Evolutionary conservation across 2,113 vertebrate genomes (phyloP).

Genomic region (Melanostigma gelatinosum): DNA sequence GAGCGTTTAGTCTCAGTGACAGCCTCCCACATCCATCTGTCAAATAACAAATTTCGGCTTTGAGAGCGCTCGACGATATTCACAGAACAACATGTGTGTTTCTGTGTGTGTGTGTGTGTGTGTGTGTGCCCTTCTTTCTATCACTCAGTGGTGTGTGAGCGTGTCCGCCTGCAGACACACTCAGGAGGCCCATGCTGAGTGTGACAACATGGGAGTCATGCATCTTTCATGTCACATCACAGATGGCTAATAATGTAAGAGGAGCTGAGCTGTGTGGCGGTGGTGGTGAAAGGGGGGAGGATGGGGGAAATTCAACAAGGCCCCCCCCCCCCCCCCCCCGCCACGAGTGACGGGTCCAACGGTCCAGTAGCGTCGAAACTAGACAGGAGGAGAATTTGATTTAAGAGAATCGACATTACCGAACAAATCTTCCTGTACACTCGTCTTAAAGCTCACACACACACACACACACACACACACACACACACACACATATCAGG

Average conservation of each 20-base stretch:
- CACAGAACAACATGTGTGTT: slow-evolving; percentile 48
- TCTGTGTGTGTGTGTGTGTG: slow-evolving; percentile 18
- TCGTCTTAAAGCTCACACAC: slow-evolving; percentile 27
- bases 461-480: too few species aligned
- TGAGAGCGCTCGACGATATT: slow-evolving; percentile 54
- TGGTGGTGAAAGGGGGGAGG: background rate
- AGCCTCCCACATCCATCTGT: slow-evolving; percentile 85
- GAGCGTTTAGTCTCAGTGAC: slow-evolving; percentile 80
- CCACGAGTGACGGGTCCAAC: slow-evolving; percentile 7
- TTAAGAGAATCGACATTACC: slow-evolving; percentile 30
- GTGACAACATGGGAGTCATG: slow-evolving; percentile 80
- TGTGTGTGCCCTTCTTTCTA: slow-evolving; percentile 28
- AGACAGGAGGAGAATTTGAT: slow-evolving; percentile 16
- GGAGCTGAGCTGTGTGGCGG: slow-evolving; percentile 59
- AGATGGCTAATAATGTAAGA: slow-evolving; percentile 81
- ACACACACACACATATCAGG: background rate
- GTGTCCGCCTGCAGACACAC: slow-evolving; percentile 14
- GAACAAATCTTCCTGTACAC: slow-evolving; percentile 28
- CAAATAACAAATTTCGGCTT: slow-evolving; percentile 76
- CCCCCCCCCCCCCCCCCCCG: background rate
- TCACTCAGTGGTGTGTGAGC: slow-evolving; percentile 20
- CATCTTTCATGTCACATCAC: slow-evolving; percentile 84
- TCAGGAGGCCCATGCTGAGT: slow-evolving; percentile 69
- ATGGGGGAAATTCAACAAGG: slow-evolving; percentile 37
- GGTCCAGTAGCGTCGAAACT: background rate